Base-by-base conservation (phyloP, 2,888 invertebrate genomes). In the Timema podura region DNA sequence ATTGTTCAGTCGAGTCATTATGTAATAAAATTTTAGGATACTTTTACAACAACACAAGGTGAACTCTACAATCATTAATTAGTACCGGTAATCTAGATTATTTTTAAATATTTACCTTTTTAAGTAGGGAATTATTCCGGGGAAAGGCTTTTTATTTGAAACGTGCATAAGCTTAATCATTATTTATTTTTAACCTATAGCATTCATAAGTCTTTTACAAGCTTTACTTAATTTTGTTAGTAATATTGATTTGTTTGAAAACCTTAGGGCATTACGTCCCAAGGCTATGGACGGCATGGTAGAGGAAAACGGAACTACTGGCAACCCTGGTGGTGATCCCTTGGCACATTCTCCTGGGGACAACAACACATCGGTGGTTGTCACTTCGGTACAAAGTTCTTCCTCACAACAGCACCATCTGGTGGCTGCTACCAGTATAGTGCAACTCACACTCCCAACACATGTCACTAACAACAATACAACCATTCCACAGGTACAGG, bases 231-330 rank as follows among this genome's bases (percentile, higher is more conserved):
- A 48, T 65, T 47, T 65, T 6, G n/a, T 13, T 46, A 9, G 16
- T 11, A 16, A 81, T 79, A 64, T 67, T 69, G 65, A n/a, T n/a
- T n/a, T n/a, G n/a, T n/a, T n/a, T n/a, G n/a, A n/a, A n/a, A n/a
- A 71, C 54, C 61, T 68, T 85, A 89, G 89, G 88, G 87, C 87
- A 87, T 85, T 86, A 85, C 78, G 80, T 81, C 79, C 81, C 80
- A 82, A 81, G 83, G 84, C 82, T 87, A 71, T 72, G 75, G 76
- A 73, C 69, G 90, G 91, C 85, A 92, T 94, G 90, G 93, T 93
- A 83, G 93, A 94, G 86, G 94, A 94, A 87, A 93, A 93, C 83
- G 92, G 92, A 85, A 81, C 76, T 47, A 73, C 75, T 48, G 77
- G 75, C 54, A 76, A 73, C 71, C 66, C 72, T 54, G 71, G 68